Conservation (phyloP, 2,797 vertebrate species). For the Enteromius thamalakanensis region DNA sequence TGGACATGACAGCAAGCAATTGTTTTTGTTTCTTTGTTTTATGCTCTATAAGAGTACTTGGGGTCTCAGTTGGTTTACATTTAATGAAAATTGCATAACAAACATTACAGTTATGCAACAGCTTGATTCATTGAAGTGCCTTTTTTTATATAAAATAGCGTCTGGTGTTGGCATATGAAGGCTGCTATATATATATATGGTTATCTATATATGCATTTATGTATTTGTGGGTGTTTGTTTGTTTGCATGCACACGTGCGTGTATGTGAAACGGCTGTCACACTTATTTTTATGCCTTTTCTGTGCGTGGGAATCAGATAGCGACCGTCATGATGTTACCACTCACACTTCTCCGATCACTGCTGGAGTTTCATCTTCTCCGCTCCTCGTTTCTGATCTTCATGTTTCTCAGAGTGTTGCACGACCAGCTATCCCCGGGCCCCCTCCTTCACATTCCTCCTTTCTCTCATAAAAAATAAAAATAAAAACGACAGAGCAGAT, state of each 20-base stretch:
- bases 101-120: slow-evolving; percentile 13
- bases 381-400: slow-evolving; percentile 12
- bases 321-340: slow-evolving; percentile 3
- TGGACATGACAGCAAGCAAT: neutral
- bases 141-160: neutral
- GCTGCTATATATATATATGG: neutral
- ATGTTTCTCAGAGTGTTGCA: slow-evolving; percentile 33
- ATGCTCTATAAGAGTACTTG: neutral
- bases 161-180: slow-evolving; percentile 6
- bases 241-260: slow-evolving; percentile 16
- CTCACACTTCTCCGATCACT: slow-evolving; percentile 21
- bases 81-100: neutral
- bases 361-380: slow-evolving; percentile 18
- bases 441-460: slow-evolving; percentile 30
- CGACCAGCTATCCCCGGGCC: slow-evolving; percentile 7
- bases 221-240: neutral
- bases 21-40: neutral
- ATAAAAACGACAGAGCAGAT: slow-evolving; percentile 24
- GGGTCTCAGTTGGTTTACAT: neutral
- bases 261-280: slow-evolving; percentile 5
- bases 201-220: neutral
- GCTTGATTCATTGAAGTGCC: slow-evolving; percentile 11
- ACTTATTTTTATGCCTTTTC: neutral
- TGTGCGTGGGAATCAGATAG: slow-evolving; percentile 6
- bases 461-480: slow-evolving; percentile 10